Evolutionary conservation across 2,888 invertebrate genomes (phyloP), one percentile per base, ranked within the genome.

Genomic region (Cyrtodaria siliqua): DNA sequence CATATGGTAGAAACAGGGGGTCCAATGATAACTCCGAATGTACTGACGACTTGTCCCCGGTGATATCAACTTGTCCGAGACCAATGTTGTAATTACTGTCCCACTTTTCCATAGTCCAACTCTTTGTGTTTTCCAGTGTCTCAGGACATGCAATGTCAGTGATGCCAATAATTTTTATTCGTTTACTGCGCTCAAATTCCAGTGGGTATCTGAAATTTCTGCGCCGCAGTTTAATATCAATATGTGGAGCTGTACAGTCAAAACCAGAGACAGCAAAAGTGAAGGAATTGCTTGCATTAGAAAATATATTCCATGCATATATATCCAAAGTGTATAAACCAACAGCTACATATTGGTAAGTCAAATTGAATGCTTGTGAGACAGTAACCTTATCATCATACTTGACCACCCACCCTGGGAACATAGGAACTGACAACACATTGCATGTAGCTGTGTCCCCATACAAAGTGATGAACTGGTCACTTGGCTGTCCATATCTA

Each of bases 1-100:
- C 93, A 49, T 88, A 87, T 2, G 79, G 74, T 2, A 93, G 80
- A 38, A 85, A 89, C 16, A 83, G 82, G 1, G 88, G 82, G 2
- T 87, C 86, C 0, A 93, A 33, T 12, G 79, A 79, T 18, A 91
- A 75, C 56, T 87, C 86, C 6, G 81, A 55, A 14, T 81, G 70
- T 2, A 12, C 86, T 67, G 33, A 63, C 69, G 69, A 70, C 16
- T 8, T 55, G 27, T 64, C 50, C 26, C 18, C 67, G 6, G 66
- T 55, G 23, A 86, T 33, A 29, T 82, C 76, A 12, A 85, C 55
- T 27, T 26, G 56, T 1, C 33, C 29, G 1, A 69, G 63, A 4
- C 55, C 56, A 12, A 60, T 70, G 3, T 86, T 87, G n/a, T 69
- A 82, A 2, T 61, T 61, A 1, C 33, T 26, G 66, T 89, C 79